A percentile compares a stretch with the other conserved stretches of the same genome.
phyloP scores from a whole-genome alignment of 23 tunicate species.

The Oikopleura albicans region DNA sequence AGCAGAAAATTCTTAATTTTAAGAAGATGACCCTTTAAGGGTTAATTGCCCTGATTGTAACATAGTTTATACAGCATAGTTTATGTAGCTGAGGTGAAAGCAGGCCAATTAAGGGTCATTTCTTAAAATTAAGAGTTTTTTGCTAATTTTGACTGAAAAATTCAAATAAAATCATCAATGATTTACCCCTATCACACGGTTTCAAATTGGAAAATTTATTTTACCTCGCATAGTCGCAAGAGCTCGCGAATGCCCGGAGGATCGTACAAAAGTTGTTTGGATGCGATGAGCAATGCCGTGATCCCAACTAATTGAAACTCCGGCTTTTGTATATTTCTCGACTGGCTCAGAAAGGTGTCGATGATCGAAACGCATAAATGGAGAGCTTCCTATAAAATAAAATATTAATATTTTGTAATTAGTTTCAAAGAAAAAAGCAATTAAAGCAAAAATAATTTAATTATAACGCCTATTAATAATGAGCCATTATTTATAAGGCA shows the following conservation, averaged over 20 bases:
- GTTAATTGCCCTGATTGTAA: too few species aligned
- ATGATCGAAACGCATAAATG: neutral
- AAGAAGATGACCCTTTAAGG: too few species aligned
- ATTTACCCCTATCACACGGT: too few species aligned
- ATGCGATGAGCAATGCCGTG: neutral
- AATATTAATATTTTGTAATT: neutral
- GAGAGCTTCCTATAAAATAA: neutral
- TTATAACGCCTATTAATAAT: too few species aligned
- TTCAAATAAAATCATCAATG: too few species aligned
- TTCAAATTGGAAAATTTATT: neutral
- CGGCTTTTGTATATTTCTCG: neutral
- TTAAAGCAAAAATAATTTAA: neutral
- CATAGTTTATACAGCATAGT: too few species aligned
- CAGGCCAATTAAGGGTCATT: too few species aligned
- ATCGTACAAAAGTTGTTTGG: slow-evolving; percentile 1
- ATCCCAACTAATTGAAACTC: neutral
- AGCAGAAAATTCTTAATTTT: too few species aligned
- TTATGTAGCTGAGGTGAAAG: too few species aligned
- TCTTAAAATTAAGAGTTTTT: too few species aligned
- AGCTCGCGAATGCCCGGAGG: neutral
- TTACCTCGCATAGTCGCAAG: neutral
- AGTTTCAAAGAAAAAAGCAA: neutral
- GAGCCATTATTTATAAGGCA: too few species aligned
- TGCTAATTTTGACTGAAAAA: too few species aligned
- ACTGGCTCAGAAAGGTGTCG: neutral